Conservation (phyloP, 1,140 invertebrate genomes). For the Kradibia gibbosae region DNA sequence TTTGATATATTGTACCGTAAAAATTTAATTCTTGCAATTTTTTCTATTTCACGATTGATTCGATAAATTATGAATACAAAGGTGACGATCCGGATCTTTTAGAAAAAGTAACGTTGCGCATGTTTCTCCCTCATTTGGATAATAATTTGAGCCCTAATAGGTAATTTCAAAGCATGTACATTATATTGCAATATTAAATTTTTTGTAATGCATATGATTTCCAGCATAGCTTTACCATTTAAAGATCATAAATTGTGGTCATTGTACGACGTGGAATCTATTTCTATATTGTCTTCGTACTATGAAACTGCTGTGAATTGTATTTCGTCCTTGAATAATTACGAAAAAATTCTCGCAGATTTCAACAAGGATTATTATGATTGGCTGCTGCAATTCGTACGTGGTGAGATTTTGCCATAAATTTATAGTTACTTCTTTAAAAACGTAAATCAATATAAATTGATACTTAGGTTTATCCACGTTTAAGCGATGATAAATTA, state of each 20-base stretch:
- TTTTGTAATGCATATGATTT: conserved; percentile 21
- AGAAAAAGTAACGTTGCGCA: neutral
- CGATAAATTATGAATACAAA: neutral
- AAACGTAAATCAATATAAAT: conserved; percentile 27
- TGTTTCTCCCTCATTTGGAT: conserved; percentile 73
- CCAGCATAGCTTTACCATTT: conserved; percentile 71
- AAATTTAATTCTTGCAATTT: neutral
- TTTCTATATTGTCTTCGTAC: conserved; percentile 74
- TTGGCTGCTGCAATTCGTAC: conserved; percentile 71
- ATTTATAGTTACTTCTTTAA: conserved; percentile 33
- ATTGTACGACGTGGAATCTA: conserved; percentile 71
- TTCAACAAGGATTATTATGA: conserved; percentile 75
- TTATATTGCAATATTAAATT: neutral
- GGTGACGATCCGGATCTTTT: neutral
- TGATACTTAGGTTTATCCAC: conserved; percentile 70
- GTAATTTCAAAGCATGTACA: conserved; percentile 48
- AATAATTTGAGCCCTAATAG: conserved; percentile 66
- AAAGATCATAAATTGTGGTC: conserved; percentile 72
- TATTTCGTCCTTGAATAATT: conserved; percentile 64
- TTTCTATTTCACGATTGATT: too few species aligned
- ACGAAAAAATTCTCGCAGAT: conserved; percentile 64
- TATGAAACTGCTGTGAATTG: conserved; percentile 74
- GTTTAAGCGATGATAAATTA: conserved; percentile 75
- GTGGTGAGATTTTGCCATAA: conserved; percentile 54
- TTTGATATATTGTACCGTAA: neutral